phyloP scores from a whole-genome alignment of 2,888 invertebrate genomes.

The Coenonympha arcania region DNA sequence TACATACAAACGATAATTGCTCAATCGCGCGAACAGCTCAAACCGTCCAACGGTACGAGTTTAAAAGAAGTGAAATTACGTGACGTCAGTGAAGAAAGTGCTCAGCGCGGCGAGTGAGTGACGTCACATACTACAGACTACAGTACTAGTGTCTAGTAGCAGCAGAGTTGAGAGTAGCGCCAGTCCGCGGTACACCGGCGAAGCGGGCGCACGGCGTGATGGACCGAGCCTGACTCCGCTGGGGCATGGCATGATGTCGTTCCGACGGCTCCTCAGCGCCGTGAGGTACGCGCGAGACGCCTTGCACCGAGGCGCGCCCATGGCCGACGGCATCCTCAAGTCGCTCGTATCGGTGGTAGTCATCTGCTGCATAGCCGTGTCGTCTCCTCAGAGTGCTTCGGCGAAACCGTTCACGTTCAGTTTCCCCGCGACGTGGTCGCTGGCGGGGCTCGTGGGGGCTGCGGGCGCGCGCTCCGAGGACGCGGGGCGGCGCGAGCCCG shows the following conservation, averaged over 20 bases:
- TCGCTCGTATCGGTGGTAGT: constrained; percentile 59
- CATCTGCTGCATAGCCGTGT: constrained; percentile 62
- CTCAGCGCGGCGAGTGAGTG: constrained; percentile 14
- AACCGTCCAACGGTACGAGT: neutral
- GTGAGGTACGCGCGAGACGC: constrained; percentile 60
- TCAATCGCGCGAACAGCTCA: constrained; percentile 20
- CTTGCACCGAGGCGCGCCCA: constrained; percentile 53
- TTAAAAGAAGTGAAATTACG: constrained; percentile 35
- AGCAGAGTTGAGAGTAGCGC: too few species aligned
- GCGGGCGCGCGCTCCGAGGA: constrained; percentile 55
- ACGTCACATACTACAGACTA: neutral
- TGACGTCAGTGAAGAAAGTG: constrained; percentile 45
- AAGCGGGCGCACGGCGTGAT: constrained; percentile 41
- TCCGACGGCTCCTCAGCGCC: constrained; percentile 58
- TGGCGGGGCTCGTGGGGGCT: constrained; percentile 60
- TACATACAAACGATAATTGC: neutral
- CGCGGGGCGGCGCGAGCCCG: constrained; percentile 48
- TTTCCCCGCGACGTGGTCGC: constrained; percentile 66
- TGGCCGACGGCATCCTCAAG: constrained; percentile 60
- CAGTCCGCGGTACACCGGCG: constrained; percentile 42
- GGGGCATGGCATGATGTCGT: constrained; percentile 46
- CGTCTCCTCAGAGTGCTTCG: constrained; percentile 61
- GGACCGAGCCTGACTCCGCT: constrained; percentile 30
- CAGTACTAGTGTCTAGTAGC: too few species aligned
- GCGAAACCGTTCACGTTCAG: constrained; percentile 67